A percentile compares a stretch with the other conserved stretches of the same genome.
Conservation (phyloP, 1,140 invertebrate species). For the Archivesica marissinica region DNA sequence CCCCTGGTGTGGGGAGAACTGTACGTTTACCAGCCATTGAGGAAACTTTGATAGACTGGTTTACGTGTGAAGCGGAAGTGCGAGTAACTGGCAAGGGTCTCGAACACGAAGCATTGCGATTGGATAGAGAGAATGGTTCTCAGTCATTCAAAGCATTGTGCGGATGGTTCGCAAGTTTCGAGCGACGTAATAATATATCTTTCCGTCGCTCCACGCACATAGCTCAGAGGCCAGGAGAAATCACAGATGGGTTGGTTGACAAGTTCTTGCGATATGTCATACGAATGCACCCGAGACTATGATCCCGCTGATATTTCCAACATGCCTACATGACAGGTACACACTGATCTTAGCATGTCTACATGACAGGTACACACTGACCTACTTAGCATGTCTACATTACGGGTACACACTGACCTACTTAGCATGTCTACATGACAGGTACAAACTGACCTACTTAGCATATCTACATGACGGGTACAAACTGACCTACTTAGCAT, state of each 20-base stretch:
- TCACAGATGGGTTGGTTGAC: not conserved
- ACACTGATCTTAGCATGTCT: too few relatives aligned
- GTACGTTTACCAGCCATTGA: not conserved
- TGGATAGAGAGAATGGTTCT: not conserved
- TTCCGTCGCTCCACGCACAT: slow-evolving; percentile 4
- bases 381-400: too few relatives aligned
- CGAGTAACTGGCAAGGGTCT: not conserved
- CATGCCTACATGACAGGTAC: too few relatives aligned
- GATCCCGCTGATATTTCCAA: too few relatives aligned
- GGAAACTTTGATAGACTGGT: not conserved
- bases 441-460: too few relatives aligned
- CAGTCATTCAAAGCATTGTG: not conserved
- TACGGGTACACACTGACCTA: too few relatives aligned
- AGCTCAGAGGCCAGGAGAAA: not conserved
- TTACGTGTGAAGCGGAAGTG: not conserved
- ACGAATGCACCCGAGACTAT: too few relatives aligned
- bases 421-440: too few relatives aligned
- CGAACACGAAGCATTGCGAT: not conserved
- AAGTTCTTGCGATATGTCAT: slow-evolving; percentile 1
- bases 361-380: too few relatives aligned
- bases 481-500: too few relatives aligned
- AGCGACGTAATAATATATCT: not conserved
- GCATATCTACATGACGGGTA: too few relatives aligned
- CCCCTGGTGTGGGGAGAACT: not conserved
- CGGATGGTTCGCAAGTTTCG: not conserved